Evolutionary conservation across 35 echinoderm and acorn worm species (phyloP), one percentile per base, ranked within the genome.

Genomic region (Acanthaster planci): DNA sequence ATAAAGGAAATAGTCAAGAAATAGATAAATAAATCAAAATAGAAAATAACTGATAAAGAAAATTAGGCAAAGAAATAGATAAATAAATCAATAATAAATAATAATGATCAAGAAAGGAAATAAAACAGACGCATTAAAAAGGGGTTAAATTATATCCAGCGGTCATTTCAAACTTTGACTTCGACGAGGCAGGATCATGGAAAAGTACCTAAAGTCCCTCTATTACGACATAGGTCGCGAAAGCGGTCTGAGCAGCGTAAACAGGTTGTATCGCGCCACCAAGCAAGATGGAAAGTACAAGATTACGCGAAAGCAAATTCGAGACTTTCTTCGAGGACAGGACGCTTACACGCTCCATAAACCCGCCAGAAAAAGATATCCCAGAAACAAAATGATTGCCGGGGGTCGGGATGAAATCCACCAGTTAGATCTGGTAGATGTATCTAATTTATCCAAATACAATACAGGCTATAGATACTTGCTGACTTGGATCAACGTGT

Each of bases 391-490:
- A 0, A 26, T 81, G 0, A 8, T 52, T 5, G 79, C 51, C 26
- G 3, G 10, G 7, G 7, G 12, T 26, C 51, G 27, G 2, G 79
- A 81, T 35, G 79, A 81, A 53, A 44, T 56, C 18, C 53, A 47
- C 40, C 39, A 81, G 0, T 81, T 34, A 22, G n/a, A 81, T 52
- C 26, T 30, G 16, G 18, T 10, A 4, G 79, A 81, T 37, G 47
- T 83, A 19, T 40, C 21, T 51, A 44, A 32, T 1, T 56, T 89
- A 34, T 77, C 38, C 47, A 85, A 40, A 67, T 76, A 76, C 15
- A 90, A 90, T 67, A 90, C 78, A 42, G 52, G 67, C 36, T 83
- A 77, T 39, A 38, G 53, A 75, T 90, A 67, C 22, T 38, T 85
- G 14, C 53, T 85, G 17, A 80, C 76, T 36, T 79, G 76, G 23